Conservation (phyloP, 2,113 vertebrate species). For the Noctilio leporinus region DNA sequence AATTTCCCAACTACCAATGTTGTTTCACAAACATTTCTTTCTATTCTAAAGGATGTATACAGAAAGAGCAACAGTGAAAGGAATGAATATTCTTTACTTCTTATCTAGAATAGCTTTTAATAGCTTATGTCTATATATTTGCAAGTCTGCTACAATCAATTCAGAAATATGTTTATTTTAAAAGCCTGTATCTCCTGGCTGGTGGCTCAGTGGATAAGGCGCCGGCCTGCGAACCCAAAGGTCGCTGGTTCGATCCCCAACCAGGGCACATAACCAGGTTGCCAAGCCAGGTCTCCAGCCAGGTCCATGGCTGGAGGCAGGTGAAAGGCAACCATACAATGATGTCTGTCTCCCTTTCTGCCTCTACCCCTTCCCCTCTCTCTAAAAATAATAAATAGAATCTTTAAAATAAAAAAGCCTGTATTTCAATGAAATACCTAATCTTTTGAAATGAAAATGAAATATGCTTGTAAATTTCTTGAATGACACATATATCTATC, state of each 20-base stretch:
- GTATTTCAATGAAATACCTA: background rate
- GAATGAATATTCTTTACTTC: background rate
- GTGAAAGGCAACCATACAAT: too few species aligned
- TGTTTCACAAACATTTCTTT: slow-evolving; percentile 7
- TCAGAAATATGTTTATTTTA: background rate
- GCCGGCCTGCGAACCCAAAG: too few species aligned
- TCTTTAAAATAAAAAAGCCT: too few species aligned
- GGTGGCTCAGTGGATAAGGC: too few species aligned
- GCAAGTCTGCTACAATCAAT: background rate
- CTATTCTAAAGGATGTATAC: background rate
- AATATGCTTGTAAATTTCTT: slow-evolving; percentile 16
- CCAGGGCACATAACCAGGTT: too few species aligned
- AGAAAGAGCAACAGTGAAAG: background rate
- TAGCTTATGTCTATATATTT: background rate
- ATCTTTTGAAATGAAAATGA: slow-evolving; percentile 20
- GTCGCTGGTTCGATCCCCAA: too few species aligned
- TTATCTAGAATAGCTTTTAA: slow-evolving; percentile 10
- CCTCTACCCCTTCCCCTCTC: too few species aligned
- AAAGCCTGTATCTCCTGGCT: background rate
- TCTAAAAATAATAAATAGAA: too few species aligned
- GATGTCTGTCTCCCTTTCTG: too few species aligned
- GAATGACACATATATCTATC: background rate
- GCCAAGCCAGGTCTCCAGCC: too few species aligned
- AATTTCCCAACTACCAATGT: background rate
- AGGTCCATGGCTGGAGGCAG: too few species aligned